Evolutionary conservation across 2,113 vertebrate species (phyloP).

Genomic region (Eurypyga helias): DNA sequence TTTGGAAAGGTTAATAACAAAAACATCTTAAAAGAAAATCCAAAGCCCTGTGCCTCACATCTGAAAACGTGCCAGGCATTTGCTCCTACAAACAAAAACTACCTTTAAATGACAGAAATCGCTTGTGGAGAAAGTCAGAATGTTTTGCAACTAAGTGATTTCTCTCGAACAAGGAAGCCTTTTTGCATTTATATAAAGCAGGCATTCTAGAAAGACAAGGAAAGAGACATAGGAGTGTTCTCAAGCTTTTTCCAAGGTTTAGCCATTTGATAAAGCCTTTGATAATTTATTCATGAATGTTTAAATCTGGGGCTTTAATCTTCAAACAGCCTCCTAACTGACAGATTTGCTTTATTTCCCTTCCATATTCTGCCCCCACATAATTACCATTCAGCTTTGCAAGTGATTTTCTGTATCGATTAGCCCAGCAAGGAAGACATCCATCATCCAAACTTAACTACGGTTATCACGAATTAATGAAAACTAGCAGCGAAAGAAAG

Average conservation of each 20-base stretch:
- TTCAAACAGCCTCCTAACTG: constrained; percentile 48
- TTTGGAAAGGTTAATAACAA: not conserved
- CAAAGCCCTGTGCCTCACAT: not conserved
- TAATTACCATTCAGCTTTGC: constrained; percentile 4
- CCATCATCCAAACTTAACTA: constrained; percentile 31
- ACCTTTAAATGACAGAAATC: constrained; percentile 35
- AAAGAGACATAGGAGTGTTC: not conserved
- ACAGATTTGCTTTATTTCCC: constrained; percentile 48
- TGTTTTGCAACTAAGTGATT: constrained; percentile 18
- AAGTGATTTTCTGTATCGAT: constrained; percentile 46
- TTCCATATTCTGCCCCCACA: not conserved
- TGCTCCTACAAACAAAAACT: not conserved
- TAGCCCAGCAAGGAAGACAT: constrained; percentile 33
- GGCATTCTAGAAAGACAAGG: not conserved
- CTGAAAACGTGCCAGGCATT: not conserved
- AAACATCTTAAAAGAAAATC: not conserved
- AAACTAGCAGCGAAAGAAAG: not conserved
- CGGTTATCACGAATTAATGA: constrained; percentile 37
- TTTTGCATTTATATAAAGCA: constrained; percentile 30
- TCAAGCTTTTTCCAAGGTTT: constrained; percentile 28
- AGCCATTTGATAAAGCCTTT: constrained; percentile 55
- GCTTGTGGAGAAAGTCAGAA: not conserved
- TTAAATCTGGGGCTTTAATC: constrained; percentile 64
- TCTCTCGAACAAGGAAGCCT: constrained; percentile 24
- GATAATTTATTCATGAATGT: constrained; percentile 64